Percentiles rank a stretch among this genome's conserved stretches.
Conservation (phyloP, 2,113 vertebrate genomes). For the Leptodactylus fuscus region DNA sequence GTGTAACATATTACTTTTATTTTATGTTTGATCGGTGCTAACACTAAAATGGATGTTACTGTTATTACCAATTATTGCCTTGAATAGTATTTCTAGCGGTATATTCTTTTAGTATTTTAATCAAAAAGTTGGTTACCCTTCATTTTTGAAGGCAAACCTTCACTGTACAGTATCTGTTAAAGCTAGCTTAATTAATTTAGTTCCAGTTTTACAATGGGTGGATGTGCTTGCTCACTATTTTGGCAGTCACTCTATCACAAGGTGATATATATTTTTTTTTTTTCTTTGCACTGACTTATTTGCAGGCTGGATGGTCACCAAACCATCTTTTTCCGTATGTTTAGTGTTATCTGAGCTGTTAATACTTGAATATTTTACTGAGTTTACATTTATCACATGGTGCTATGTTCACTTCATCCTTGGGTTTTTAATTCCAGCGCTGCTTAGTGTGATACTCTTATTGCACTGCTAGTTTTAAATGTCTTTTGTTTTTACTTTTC, state of each 20-base stretch:
- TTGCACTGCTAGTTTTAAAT: constrained; percentile 80
- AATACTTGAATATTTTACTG: constrained; percentile 84
- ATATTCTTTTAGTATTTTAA: neutral
- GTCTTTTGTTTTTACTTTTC: too few relatives aligned
- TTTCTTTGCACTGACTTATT: constrained; percentile 66
- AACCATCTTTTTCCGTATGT: constrained; percentile 53
- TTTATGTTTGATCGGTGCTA: constrained; percentile 23
- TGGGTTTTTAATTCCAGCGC: constrained; percentile 75
- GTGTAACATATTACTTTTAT: neutral
- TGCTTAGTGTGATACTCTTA: constrained; percentile 72
- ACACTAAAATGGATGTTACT: constrained; percentile 27
- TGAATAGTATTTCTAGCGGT: constrained; percentile 6
- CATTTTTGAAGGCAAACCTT: constrained; percentile 5
- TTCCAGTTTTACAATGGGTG: neutral
- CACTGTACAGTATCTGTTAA: neutral
- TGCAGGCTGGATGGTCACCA: constrained; percentile 64
- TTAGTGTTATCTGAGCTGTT: constrained; percentile 65
- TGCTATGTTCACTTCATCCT: constrained; percentile 70
- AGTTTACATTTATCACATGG: constrained; percentile 80
- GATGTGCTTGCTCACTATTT: neutral
- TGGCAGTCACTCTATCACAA: constrained; percentile 54
- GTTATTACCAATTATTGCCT: neutral
- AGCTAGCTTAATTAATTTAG: constrained; percentile 26
- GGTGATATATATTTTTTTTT: constrained; percentile 65
- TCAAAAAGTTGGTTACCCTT: neutral